phyloP scores from a whole-genome alignment of 2,113 vertebrate genomes.

The Thymallus thymallus region DNA sequence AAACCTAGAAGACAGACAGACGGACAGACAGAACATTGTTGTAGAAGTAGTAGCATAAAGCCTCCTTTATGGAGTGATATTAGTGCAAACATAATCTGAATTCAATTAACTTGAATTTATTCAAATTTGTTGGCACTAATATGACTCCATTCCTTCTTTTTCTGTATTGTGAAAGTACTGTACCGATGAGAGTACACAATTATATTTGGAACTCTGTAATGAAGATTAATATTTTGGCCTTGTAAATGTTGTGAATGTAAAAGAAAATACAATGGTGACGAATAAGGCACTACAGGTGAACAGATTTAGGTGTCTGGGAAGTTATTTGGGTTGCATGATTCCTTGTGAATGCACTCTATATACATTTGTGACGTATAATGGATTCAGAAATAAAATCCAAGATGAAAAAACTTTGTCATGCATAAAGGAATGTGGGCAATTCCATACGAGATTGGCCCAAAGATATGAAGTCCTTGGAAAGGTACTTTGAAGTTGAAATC shows the following conservation, averaged over 20 bases:
- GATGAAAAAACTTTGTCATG: neutral
- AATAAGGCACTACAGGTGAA: neutral
- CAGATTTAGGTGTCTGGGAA: too few relatives aligned
- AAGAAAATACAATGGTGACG: neutral
- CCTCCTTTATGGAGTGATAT: conserved; percentile 12
- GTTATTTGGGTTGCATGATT: too few relatives aligned
- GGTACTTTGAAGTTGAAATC: too few relatives aligned
- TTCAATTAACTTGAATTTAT: neutral
- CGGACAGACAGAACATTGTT: conserved; percentile 54
- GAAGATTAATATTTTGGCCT: neutral
- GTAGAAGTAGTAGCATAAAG: conserved; percentile 37
- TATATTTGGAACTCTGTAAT: neutral
- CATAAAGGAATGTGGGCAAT: too few relatives aligned
- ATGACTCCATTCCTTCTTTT: neutral
- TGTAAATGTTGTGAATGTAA: neutral
- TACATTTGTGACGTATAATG: neutral
- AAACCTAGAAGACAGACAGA: neutral
- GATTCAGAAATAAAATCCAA: neutral
- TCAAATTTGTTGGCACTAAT: neutral
- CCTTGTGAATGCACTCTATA: neutral
- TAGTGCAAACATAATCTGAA: too few relatives aligned
- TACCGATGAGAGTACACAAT: conserved; percentile 18
- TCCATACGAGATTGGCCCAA: too few relatives aligned
- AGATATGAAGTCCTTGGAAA: too few relatives aligned
- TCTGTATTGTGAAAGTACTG: conserved; percentile 16